Evolutionary conservation across 2,888 invertebrate genomes (phyloP).

Genomic region (Hartigia nigra): DNA sequence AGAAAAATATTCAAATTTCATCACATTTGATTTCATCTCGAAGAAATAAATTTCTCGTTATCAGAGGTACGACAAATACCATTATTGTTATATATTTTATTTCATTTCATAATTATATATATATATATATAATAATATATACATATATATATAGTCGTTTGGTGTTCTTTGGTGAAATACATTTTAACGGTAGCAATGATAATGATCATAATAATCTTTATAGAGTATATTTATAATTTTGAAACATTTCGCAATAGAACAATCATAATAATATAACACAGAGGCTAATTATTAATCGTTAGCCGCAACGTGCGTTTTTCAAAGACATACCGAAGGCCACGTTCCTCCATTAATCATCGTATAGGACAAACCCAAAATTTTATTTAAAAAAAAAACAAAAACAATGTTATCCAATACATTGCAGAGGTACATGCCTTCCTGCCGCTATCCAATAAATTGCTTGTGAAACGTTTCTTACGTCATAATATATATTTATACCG

Average conservation of each 20-base stretch:
- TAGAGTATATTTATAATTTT: conserved; percentile 2
- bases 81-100: conserved; percentile 2
- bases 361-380: background rate
- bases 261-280: background rate
- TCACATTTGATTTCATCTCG: background rate
- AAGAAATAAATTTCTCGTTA: background rate
- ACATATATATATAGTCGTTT: conserved; percentile 1
- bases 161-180: conserved; percentile 6
- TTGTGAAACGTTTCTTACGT: background rate
- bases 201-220: background rate
- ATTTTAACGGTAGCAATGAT: background rate
- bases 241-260: background rate
- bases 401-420: background rate
- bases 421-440: background rate
- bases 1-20: background rate
- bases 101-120: background rate
- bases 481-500: background rate
- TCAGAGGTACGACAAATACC: background rate
- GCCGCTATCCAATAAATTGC: background rate
- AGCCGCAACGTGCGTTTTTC: background rate
- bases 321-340: background rate
- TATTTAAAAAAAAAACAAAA: background rate
- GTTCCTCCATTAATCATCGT: background rate
- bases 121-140: no score
- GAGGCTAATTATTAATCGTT: background rate